Conservation (phyloP, 2,888 invertebrate species). For the Coleophora deauratella region DNA sequence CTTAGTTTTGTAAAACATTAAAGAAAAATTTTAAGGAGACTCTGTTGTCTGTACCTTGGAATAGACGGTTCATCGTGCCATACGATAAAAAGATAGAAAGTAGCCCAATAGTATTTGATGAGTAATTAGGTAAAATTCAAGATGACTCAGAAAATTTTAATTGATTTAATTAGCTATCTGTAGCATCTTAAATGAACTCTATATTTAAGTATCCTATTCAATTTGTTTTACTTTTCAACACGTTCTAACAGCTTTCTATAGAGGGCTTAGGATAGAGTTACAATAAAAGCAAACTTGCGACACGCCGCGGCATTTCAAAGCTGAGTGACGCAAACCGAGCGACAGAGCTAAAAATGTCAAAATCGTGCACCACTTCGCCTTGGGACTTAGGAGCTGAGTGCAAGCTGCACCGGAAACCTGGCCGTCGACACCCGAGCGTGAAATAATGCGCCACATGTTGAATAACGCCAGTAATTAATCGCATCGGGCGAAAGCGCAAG, state of each 20-base stretch:
- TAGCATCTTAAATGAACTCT: no score
- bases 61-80: no score
- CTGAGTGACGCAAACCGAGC: slow-evolving; percentile 41
- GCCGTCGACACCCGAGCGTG: slow-evolving; percentile 39
- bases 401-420: slow-evolving; percentile 46
- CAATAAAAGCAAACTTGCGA: slow-evolving; percentile 41
- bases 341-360: slow-evolving; percentile 61
- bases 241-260: slow-evolving; percentile 18
- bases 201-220: neutral
- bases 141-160: no score
- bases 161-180: no score
- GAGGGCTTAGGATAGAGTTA: slow-evolving; percentile 33
- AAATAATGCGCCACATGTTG: slow-evolving; percentile 65
- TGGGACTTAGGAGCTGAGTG: slow-evolving; percentile 23
- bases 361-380: slow-evolving; percentile 54
- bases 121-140: no score
- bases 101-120: no score
- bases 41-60: no score
- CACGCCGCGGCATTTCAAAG: slow-evolving; percentile 49
- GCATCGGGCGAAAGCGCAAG: slow-evolving; percentile 60
- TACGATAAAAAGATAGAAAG: no score
- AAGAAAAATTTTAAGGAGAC: no score
- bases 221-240: slow-evolving; percentile 2
- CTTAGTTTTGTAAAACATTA: no score
- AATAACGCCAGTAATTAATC: slow-evolving; percentile 60